Base-by-base conservation (phyloP, 2,113 vertebrate species). In the Mirza zaza region DNA sequence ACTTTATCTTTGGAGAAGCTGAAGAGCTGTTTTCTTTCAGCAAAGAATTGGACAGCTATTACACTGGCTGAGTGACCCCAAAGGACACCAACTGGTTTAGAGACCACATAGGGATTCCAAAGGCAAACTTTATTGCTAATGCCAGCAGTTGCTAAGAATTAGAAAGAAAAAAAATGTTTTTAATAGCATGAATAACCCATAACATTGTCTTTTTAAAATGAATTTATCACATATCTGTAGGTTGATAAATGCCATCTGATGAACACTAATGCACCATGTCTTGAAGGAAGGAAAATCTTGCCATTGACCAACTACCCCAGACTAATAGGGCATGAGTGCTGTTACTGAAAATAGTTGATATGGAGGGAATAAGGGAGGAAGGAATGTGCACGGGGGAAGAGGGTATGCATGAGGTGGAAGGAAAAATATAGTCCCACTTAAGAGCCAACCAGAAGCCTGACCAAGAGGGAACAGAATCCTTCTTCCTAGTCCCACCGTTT, bases 1-100 rank as follows among this genome's bases (percentile, higher is more conserved):
- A 99, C 99, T 99, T 99, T 99, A 93, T 99, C 99, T 97, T 98
- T 98, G 90, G 99, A 99, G 94, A 98, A 99, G 98, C 99, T 99
- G 96, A 99, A 98, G 88, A 99, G 98, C 76, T 99, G 99, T 79
- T 98, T 99, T 94, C 98, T 99, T 87, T 97, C 95, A 87, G 97
- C 97, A 93, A 99, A 98, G 96, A 99, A 99, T 52, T 98, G 97
- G 32, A 99, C 98, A 0, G 99, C 98, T 7, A 98, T 97, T 77
- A 99, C 98, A 12, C 98, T 98, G 89, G 97, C 94, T 1, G 98
- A 97, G 96, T 99, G 99, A 14, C 99, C 99, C 87, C 97, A 97
- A 48, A 99, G 98, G 32, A 98, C 79, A 14, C 98, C 98, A 48
- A 97, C 98, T 1, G 99, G 98, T 95, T 99, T 98, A 9, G 99